Percentiles rank a stretch among this genome's conserved stretches.
phyloP scores from a whole-genome alignment of 1,140 invertebrate species.

The Euschistus heros region DNA sequence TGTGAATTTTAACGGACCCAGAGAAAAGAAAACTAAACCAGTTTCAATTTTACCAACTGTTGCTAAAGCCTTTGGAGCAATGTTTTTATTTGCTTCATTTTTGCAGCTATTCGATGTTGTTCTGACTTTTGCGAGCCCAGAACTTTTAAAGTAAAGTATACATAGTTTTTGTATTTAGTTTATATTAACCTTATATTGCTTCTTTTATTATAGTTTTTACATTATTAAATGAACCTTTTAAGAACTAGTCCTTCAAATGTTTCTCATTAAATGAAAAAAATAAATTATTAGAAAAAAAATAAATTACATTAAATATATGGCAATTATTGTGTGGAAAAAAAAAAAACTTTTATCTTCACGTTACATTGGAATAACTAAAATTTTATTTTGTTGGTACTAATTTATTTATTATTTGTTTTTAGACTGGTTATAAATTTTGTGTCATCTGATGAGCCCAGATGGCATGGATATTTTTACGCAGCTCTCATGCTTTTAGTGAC shows the following conservation, averaged over 20 bases:
- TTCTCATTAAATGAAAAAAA: no score
- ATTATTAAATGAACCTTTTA: no score
- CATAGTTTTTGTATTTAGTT: no score
- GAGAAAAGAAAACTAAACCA: constrained; percentile 35
- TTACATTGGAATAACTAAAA: no score
- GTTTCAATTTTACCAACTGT: constrained; percentile 66
- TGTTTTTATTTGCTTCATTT: constrained; percentile 68
- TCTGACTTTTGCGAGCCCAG: constrained; percentile 79
- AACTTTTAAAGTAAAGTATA: constrained; percentile 46
- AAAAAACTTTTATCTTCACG: no score
- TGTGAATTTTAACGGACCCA: neutral
- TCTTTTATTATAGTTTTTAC: neutral
- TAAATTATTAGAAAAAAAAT: no score
- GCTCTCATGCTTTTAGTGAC: constrained; percentile 64
- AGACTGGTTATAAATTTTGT: constrained; percentile 62
- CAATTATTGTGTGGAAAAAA: no score
- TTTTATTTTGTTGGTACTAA: neutral
- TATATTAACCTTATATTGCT: neutral
- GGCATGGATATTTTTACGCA: constrained; percentile 82
- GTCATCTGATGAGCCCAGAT: constrained; percentile 48
- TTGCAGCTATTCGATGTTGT: constrained; percentile 75
- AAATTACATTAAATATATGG: no score
- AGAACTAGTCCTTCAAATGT: no score
- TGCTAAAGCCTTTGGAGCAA: constrained; percentile 67
- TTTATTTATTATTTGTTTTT: constrained; percentile 32